These are phyloP conservation scores for Sebastes trivittatus DNA, from an alignment of 2,797 vertebrate species.

Conservation along the genomic window DNA sequence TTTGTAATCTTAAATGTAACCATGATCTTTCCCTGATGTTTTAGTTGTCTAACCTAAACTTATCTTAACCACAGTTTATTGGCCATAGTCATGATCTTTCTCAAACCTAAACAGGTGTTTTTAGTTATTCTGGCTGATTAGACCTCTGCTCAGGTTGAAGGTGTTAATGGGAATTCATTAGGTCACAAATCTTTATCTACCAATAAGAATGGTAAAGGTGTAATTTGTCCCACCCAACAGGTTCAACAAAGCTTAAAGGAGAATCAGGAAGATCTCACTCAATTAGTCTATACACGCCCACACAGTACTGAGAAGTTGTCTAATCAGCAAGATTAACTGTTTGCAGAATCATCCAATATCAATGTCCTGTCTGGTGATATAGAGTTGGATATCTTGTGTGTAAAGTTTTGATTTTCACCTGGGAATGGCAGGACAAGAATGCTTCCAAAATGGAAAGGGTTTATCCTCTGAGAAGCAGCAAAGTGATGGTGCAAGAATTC, in stretches of 20 bases:
- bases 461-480: background rate
- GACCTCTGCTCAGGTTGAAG: background rate
- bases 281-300: background rate
- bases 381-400: background rate
- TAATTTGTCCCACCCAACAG: background rate
- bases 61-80: background rate
- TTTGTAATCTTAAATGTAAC: background rate
- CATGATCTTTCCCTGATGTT: background rate
- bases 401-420: background rate
- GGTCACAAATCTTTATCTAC: background rate
- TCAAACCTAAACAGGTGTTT: background rate
- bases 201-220: background rate
- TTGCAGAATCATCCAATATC: background rate
- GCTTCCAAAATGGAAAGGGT: background rate
- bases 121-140: no score
- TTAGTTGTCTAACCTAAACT: background rate
- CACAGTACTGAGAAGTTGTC: background rate
- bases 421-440: background rate
- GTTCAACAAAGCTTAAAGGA: background rate
- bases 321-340: background rate
- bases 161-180: background rate
- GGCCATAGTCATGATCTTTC: background rate
- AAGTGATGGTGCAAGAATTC: background rate
- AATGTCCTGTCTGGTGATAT: background rate
- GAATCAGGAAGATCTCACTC: background rate